phyloP scores from a whole-genome alignment of 2,888 invertebrate species.

The Dasysyrphus tricinctus region DNA sequence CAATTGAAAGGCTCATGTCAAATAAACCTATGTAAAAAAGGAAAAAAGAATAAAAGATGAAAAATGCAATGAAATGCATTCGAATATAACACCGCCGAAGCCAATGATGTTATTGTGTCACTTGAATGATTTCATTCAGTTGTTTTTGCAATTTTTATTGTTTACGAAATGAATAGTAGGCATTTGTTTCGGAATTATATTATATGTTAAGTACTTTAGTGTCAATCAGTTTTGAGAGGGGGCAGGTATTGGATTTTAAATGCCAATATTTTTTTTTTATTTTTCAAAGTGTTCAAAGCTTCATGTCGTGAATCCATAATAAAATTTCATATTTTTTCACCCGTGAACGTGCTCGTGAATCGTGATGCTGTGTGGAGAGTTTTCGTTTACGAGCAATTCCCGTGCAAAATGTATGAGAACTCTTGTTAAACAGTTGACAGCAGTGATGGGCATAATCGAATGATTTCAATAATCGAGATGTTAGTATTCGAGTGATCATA shows the following conservation, averaged over 20 bases:
- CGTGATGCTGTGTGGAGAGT: too few relatives aligned
- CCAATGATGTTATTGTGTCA: constrained; percentile 3
- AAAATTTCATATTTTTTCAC: too few relatives aligned
- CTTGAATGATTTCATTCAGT: constrained; percentile 3
- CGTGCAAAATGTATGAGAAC: too few relatives aligned
- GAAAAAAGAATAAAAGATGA: constrained; percentile 7
- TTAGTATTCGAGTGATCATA: too few relatives aligned
- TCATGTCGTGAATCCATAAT: too few relatives aligned
- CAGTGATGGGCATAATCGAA: too few relatives aligned
- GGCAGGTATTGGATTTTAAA: not conserved
- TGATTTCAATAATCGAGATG: too few relatives aligned
- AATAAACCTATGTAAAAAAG: constrained; percentile 22
- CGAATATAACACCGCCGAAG: too few relatives aligned
- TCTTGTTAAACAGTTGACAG: too few relatives aligned
- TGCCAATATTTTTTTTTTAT: not conserved
- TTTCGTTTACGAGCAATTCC: too few relatives aligned
- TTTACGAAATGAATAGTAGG: not conserved
- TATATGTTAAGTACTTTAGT: not conserved
- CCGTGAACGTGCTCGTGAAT: too few relatives aligned
- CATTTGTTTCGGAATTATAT: constrained; percentile 5
- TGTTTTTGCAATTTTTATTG: not conserved
- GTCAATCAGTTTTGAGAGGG: not conserved
- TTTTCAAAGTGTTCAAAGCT: too few relatives aligned
- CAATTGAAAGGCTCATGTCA: constrained; percentile 25
- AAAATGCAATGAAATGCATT: constrained; percentile 23